A percentile compares a stretch with the other conserved stretches of the same genome.
These are phyloP conservation scores for Phortica okadai DNA, from an alignment of 2,888 invertebrate species.

Conservation along the genomic window DNA sequence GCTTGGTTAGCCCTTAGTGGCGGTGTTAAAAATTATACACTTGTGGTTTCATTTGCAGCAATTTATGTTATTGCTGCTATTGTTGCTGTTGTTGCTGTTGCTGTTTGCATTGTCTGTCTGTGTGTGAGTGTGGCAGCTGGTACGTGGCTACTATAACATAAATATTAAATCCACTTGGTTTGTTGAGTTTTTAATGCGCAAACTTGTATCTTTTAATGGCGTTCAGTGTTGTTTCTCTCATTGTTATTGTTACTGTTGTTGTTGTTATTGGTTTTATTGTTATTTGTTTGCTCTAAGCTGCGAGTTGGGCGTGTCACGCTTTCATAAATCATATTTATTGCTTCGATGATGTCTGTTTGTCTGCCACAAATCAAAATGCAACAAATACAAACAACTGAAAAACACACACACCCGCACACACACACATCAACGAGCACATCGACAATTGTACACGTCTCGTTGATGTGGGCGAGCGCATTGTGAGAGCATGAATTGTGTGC, in stretches of 20 bases:
- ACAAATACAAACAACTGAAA: constrained; percentile 8
- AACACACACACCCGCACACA: background rate
- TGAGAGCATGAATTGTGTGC: background rate
- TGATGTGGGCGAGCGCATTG: background rate
- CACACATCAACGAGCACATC: background rate
- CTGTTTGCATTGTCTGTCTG: background rate
- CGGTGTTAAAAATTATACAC: constrained; percentile 7
- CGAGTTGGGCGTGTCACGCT: background rate
- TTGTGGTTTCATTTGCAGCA: constrained; percentile 14
- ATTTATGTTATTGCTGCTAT: constrained; percentile 10
- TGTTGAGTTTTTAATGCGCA: background rate
- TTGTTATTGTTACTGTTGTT: constrained; percentile 36
- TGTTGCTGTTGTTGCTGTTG: background rate
- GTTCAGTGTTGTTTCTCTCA: constrained; percentile 10
- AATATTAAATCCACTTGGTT: background rate
- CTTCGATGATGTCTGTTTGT: constrained; percentile 16
- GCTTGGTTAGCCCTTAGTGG: background rate
- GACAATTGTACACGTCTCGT: background rate
- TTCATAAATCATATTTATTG: constrained; percentile 25
- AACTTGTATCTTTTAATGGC: background rate
- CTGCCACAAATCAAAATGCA: constrained; percentile 23
- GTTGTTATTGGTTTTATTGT: constrained; percentile 46
- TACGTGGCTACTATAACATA: background rate
- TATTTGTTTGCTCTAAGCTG: background rate
- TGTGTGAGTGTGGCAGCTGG: too few relatives aligned